phyloP scores from a whole-genome alignment of 2,797 vertebrate species.

The Amphiprion clarkii region DNA sequence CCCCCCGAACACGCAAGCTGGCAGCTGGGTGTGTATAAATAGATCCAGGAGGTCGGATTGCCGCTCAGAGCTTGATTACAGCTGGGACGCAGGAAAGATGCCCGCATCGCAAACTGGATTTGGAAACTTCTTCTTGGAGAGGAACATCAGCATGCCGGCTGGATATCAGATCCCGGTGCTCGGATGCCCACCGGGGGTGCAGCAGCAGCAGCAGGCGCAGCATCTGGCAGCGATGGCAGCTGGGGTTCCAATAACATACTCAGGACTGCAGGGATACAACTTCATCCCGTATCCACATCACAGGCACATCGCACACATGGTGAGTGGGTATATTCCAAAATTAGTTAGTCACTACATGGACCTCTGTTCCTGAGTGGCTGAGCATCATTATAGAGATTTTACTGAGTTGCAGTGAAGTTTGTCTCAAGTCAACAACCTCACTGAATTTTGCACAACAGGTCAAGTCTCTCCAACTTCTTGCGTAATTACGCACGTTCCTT shows the following conservation, averaged over 20 bases:
- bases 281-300: constrained; percentile 85
- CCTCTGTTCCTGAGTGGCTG: not conserved
- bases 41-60: constrained; percentile 12
- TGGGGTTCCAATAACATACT: constrained; percentile 80
- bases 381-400: not conserved
- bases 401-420: not conserved
- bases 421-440: not conserved
- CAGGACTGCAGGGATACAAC: constrained; percentile 87
- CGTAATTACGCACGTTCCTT: constrained; percentile 18
- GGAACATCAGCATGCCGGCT: constrained; percentile 77
- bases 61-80: constrained; percentile 47
- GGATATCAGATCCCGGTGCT: constrained; percentile 85
- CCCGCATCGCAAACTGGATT: constrained; percentile 86
- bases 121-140: constrained; percentile 84
- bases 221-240: constrained; percentile 82
- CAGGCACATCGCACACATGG: constrained; percentile 84
- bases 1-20: constrained; percentile 30
- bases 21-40: constrained; percentile 73
- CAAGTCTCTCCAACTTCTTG: not conserved
- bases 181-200: constrained; percentile 74
- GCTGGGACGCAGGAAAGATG: constrained; percentile 77
- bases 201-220: constrained; percentile 75
- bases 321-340: constrained; percentile 61
- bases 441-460: not conserved
- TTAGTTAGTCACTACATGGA: too few relatives aligned